Evolutionary conservation across 2,113 vertebrate genomes (phyloP).

Genomic region (Phodopus roborovskii): DNA sequence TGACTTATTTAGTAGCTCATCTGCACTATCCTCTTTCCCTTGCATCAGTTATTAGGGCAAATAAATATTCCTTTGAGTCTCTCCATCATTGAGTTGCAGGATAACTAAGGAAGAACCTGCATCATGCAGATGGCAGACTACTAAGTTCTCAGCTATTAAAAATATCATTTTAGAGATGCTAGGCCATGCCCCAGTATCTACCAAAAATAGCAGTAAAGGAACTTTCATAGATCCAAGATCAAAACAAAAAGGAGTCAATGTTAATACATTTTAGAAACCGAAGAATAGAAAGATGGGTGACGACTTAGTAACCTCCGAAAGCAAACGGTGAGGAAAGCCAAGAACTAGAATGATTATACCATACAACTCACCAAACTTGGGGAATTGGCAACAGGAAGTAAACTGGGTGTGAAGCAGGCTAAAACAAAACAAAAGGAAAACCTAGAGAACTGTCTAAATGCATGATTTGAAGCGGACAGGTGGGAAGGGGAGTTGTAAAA

Average conservation of each 20-base stretch:
- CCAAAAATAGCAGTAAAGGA: not conserved
- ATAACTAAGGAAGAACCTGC: not conserved
- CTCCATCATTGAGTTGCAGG: not conserved
- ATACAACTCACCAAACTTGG: slow-evolving; percentile 40
- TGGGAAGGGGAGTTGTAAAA: not conserved
- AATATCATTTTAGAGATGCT: not conserved
- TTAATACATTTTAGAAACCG: slow-evolving; percentile 21
- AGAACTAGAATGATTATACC: slow-evolving; percentile 43
- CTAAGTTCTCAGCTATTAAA: slow-evolving; percentile 5
- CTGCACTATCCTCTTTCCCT: not conserved
- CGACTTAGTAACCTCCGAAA: slow-evolving; percentile 47
- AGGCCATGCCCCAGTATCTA: not conserved
- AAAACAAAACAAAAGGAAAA: not conserved
- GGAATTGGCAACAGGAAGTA: not conserved
- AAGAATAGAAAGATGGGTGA: slow-evolving; percentile 18
- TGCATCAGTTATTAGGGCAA: not conserved
- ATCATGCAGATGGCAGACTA: not conserved
- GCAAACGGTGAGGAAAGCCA: slow-evolving; percentile 1
- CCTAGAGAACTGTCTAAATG: not conserved
- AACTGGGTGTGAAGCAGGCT: not conserved
- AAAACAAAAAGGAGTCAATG: not conserved
- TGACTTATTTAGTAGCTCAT: not conserved
- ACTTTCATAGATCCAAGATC: not conserved
- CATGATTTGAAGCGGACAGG: not conserved
- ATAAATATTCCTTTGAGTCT: not conserved